Evolutionary conservation across 2,797 vertebrate species (phyloP), one percentile per base, ranked within the genome.

Genomic region (Xyrichtys novacula): DNA sequence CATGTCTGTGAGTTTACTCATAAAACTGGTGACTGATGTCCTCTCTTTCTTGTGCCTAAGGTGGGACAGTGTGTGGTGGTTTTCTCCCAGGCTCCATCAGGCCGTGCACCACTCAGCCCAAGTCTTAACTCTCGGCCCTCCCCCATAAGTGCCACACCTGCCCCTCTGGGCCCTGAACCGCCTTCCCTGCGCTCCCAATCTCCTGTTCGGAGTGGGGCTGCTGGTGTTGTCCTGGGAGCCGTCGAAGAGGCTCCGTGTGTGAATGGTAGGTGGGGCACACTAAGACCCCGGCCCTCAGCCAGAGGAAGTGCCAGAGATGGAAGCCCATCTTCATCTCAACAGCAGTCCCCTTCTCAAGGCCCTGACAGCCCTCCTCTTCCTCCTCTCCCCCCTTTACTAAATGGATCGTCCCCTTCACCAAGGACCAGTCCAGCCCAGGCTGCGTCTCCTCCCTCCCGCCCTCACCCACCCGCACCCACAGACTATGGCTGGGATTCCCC

Each of bases 61-160:
- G 98, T 99, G 72, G 98, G 98, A 14, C 96, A 98, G 83, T 98
- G 98, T 12, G 97, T 99, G 46, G 97, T 99, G 83, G 98, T 99
- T 46, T 99, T 99, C 88, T 99, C 98, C 69, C 98, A 99, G 89
- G 98, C 98, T 12, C 97, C 98, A 4, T 98, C 96, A 0, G 98
- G 98, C 3, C 95, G 96, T 5, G 97, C 98, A 1, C 97, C 98
- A 0, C 96, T 99, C 34, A 99, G 98, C 80, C 98, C 98, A 49
- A 99, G 98, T 91, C 84, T 99, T 62, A 98, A 98, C 86, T 99
- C 98, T 0, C 96, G 98, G 12, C 98, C 98, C 0, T 99, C 98
- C 19, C 98, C 98, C 22, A 99, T 99, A 94, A 99, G 98, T 62
- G 97, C 97, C 86, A 96, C 95, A 0, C 97, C 97, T 0, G 97